Evolutionary conservation across 2,113 vertebrate species (phyloP).

Genomic region (Polyodon spathula): DNA sequence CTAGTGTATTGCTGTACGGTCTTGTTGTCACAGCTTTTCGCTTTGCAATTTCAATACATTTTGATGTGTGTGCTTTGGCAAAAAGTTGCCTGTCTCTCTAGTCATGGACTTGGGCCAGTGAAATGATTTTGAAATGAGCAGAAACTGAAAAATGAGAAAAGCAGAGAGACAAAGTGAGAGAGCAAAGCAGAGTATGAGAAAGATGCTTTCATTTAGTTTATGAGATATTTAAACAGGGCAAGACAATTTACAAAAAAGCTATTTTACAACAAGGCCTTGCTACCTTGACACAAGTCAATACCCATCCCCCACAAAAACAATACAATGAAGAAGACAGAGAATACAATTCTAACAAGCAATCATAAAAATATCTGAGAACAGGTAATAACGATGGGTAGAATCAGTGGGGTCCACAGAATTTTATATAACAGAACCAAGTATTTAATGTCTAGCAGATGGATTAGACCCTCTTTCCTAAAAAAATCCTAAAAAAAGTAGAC

Average conservation of each 20-base stretch:
- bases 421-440: too few relatives aligned
- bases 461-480: too few relatives aligned
- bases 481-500: too few relatives aligned
- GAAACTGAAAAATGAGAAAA: slow-evolving; percentile 29
- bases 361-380: too few relatives aligned
- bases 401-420: too few relatives aligned
- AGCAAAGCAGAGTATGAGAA: slow-evolving; percentile 12
- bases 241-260: slow-evolving; percentile 14
- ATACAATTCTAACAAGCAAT: background rate
- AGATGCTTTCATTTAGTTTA: slow-evolving; percentile 28
- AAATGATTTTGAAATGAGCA: slow-evolving; percentile 34
- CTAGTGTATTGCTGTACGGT: slow-evolving; percentile 26
- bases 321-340: background rate
- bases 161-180: background rate
- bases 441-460: too few relatives aligned
- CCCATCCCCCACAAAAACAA: background rate
- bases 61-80: slow-evolving; percentile 3
- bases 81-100: slow-evolving; percentile 32
- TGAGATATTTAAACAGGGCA: slow-evolving; percentile 21
- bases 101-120: slow-evolving; percentile 37
- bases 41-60: too few relatives aligned
- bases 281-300: background rate
- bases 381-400: too few relatives aligned
- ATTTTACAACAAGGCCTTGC: slow-evolving; percentile 12
- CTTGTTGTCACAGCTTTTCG: too few relatives aligned